Base-by-base conservation (phyloP, 2,888 invertebrate genomes). In the Drosophila emarginata region DNA sequence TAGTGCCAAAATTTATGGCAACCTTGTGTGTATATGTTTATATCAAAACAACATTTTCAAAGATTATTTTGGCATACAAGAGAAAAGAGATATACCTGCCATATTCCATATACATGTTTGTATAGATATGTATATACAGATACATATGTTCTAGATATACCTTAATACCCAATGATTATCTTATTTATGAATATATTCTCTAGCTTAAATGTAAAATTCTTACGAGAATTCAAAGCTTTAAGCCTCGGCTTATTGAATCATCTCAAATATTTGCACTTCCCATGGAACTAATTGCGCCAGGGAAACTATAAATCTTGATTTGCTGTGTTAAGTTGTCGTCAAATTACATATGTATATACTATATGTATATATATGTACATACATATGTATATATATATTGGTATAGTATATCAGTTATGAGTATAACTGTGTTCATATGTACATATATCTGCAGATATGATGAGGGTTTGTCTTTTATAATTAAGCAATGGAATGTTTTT, bases 1-100 rank as follows among this genome's bases (percentile, higher is more conserved):
- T 72, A 72, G 76, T 85, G 86, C 80, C 81, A 82, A 79, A 76
- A 70, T 75, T 58, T 69, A 66, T 70, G 56, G 21, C 14, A 21
- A 62, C 69, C 45, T 40, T 63, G 63, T 18, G 63, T 18, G 60
- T 66, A 64, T 64, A 59, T 45, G 66, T 70, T 45, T 70, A 52
- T 32, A 57, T 69, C 26, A 58, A 57, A 37, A 62, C 67, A 76
- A 71, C 74, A 76, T 67, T 76, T 67, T 45, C n/a, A 60, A 78
- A 60, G 56, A 64, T 7, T 32, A 7, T 52, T 64, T 11, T 39
- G 18, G 6, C 45, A 36, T 54, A 56, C 39, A 69, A 23, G 14
- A 56, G 28, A 28, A 37, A 45, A 56, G 28, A 28, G 45, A 45
- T 50, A 7, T 15, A 54, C 63, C 53, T 50, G 57, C 11, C 21